Evolutionary conservation across 2,113 vertebrate species (phyloP).

Genomic region (pig (Sus scrofa)): T2T-Sscrofa CM000827.6:59479501-59480000

Average conservation of each 20-base stretch:
- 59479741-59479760: too few species aligned
- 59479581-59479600: background rate
- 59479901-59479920: too few species aligned
- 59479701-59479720: background rate
- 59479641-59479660: background rate
- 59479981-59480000: background rate
- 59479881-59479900: too few species aligned
- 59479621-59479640: background rate
- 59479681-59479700: background rate
- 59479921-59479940: too few species aligned
- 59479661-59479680: background rate
- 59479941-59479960: too few species aligned
- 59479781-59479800: too few species aligned
- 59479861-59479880: too few species aligned
- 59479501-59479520: background rate
- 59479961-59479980: background rate
- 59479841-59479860: too few species aligned
- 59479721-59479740: too few species aligned
- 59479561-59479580: background rate
- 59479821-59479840: too few species aligned
- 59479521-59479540: background rate
- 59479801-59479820: too few species aligned
- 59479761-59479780: too few species aligned
- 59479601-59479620: background rate
- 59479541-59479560: background rate